Percentiles rank a stretch among this genome's conserved stretches.
phyloP scores from a whole-genome alignment of 2,888 invertebrate species.

The Lasius fuliginosus region DNA sequence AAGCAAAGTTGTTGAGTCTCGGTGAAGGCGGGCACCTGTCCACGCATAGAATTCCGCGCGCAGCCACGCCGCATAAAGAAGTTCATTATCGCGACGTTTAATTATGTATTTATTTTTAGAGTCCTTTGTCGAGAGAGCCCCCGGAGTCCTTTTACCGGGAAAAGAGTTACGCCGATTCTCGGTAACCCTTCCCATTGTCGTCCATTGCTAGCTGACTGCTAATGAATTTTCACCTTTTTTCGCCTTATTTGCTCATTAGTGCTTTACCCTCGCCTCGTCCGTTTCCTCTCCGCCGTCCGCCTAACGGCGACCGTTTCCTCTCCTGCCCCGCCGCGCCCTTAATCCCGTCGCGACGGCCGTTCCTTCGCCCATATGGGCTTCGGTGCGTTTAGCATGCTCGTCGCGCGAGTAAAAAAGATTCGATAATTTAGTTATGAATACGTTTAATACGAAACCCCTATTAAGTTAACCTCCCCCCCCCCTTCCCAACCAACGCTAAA shows the following conservation, averaged over 20 bases:
- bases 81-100: constrained; percentile 84
- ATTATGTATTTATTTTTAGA: constrained; percentile 85
- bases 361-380: constrained; percentile 52
- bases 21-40: constrained; percentile 27
- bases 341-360: constrained; percentile 47
- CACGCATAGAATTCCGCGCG: constrained; percentile 52
- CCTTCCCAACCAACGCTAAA: too few species aligned
- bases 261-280: constrained; percentile 76
- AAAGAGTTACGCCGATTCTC: constrained; percentile 84
- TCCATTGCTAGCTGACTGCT: constrained; percentile 79
- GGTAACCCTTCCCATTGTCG: constrained; percentile 79
- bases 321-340: constrained; percentile 14
- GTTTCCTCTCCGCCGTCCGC: constrained; percentile 47
- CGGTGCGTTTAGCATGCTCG: constrained; percentile 44
- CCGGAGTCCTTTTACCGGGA: constrained; percentile 75
- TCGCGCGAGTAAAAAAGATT: constrained; percentile 44
- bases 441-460: neutral
- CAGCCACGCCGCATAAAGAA: constrained; percentile 79
- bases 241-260: constrained; percentile 83
- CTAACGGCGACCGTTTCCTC: constrained; percentile 43
- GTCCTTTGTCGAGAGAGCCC: constrained; percentile 73
- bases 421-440: constrained; percentile 55
- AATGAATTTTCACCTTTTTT: constrained; percentile 84
- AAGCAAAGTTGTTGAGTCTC: constrained; percentile 34
- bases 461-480: too few species aligned